A percentile compares a stretch with the other conserved stretches of the same genome.
Evolutionary conservation across 2,888 invertebrate species (phyloP).

Genomic region (Drosophila stalkeri): DNA sequence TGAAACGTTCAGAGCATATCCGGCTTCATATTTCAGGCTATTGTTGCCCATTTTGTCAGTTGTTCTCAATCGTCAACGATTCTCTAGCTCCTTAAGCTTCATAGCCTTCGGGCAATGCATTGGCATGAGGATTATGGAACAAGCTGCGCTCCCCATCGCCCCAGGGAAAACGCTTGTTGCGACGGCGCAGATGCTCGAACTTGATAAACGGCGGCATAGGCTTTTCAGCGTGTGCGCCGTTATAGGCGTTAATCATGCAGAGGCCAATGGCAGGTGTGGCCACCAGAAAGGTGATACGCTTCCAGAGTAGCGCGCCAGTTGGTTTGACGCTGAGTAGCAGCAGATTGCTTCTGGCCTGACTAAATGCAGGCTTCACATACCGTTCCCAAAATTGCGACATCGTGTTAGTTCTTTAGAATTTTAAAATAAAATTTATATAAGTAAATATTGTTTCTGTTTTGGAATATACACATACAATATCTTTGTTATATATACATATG

Average conservation of each 20-base stretch:
- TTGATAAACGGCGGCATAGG: slow-evolving; percentile 87
- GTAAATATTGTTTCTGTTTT: slow-evolving; percentile 4
- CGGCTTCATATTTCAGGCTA: too few species aligned
- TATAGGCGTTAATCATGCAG: slow-evolving; percentile 89
- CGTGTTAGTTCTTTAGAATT: slow-evolving; percentile 9
- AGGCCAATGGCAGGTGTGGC: slow-evolving; percentile 91
- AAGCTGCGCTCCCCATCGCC: slow-evolving; percentile 93
- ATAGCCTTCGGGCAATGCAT: slow-evolving; percentile 92
- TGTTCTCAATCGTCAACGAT: neutral
- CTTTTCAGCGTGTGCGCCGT: slow-evolving; percentile 69
- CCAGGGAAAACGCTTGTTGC: slow-evolving; percentile 96
- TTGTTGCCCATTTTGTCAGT: too few species aligned
- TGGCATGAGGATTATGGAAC: slow-evolving; percentile 93
- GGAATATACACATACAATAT: slow-evolving; percentile 6
- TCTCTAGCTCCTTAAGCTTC: slow-evolving; percentile 84
- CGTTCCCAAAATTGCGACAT: slow-evolving; percentile 55
- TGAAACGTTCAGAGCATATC: neutral
- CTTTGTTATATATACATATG: slow-evolving; percentile 13
- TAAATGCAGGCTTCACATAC: slow-evolving; percentile 28
- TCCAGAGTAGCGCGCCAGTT: slow-evolving; percentile 89
- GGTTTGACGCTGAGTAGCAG: slow-evolving; percentile 4
- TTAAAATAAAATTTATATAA: slow-evolving; percentile 4
- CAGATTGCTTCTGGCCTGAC: slow-evolving; percentile 18
- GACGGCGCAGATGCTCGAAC: slow-evolving; percentile 91
- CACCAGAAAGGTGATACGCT: slow-evolving; percentile 89